Evolutionary conservation across 2,797 vertebrate genomes (phyloP).

Genomic region (Lithobates sylvaticus): DNA sequence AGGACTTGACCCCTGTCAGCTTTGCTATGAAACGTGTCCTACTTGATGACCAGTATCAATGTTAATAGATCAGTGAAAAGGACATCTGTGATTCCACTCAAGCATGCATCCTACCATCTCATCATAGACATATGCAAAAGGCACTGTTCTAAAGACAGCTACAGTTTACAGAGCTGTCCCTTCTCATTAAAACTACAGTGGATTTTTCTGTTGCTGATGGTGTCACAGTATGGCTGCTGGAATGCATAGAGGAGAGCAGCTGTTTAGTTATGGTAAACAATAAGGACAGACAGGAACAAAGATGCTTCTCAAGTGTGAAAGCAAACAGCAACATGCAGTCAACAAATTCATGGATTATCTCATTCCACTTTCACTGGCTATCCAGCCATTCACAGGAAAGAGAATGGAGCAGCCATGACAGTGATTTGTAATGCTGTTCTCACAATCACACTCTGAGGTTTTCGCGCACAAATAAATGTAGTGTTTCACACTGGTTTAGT

Average conservation of each 20-base stretch:
- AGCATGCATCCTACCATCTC: neutral
- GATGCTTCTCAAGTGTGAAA: conserved; percentile 52
- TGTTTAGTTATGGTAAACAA: conserved; percentile 58
- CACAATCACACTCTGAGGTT: neutral
- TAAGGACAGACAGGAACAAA: conserved; percentile 42
- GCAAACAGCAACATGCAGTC: conserved; percentile 50
- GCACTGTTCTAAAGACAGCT: neutral
- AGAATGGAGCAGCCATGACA: conserved; percentile 7
- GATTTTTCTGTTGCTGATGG: conserved; percentile 34
- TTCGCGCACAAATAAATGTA: neutral
- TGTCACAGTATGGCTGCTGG: conserved; percentile 54
- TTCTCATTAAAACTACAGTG: conserved; percentile 25
- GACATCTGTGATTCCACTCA: neutral
- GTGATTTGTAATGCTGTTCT: neutral
- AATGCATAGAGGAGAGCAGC: conserved; percentile 55
- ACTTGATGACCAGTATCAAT: neutral
- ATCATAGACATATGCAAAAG: neutral
- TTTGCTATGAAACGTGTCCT: neutral
- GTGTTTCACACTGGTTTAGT: neutral
- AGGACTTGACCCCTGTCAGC: too few species aligned
- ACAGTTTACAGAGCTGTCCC: conserved; percentile 25
- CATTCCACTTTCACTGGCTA: conserved; percentile 45
- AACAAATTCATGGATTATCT: conserved; percentile 38
- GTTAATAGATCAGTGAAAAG: neutral
- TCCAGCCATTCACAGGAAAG: conserved; percentile 6